Base-by-base conservation (phyloP, 2,888 invertebrate species). In the Diarsia brunnea region DNA sequence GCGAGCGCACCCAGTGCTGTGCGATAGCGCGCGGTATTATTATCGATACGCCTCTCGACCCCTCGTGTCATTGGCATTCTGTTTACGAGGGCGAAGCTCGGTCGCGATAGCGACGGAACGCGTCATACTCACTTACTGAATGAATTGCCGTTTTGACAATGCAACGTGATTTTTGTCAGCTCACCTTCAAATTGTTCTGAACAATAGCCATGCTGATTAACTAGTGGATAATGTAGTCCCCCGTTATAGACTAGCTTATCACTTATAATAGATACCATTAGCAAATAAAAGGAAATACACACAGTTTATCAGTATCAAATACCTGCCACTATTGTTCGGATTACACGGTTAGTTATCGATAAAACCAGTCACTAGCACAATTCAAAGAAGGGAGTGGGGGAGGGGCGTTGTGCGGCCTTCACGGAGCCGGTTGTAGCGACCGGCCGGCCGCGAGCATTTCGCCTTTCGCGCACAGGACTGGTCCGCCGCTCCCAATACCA, bases 31-130 rank as follows among this genome's bases (percentile, higher is more conserved):
- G 87, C 91, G 89, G 89, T 92, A 91, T 89, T 90, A 89, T 90
- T 96, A 95, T 96, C 96, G 96, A 96, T 95, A 94, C 90, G 88
- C 87, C 89, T 87, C 86, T 84, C 92, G 93, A 92, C 93, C 93
- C 93, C 92, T 91, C 91, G 93, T 95, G 96, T 96, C 96, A 95
- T 95, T 96, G 95, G 95, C 95, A 94, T 92, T 94, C 88, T 94
- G 95, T 95, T 95, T 95, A 95, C 94, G 92, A 90, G 92, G 91
- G 91, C 93, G 93, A 93, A 91, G 91, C 91, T 89, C 92, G 91
- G 89, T 85, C 89, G 90, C 91, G 95, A 95, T 95, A 95, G 93
- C 91, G 88, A 88, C 84, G 82, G 77, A 84, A 87, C 87, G 92
- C 92, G 91, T 91, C 91, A 92, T 84, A 89, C 78, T 73, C 85